These are phyloP conservation scores for Crossocerus cetratus DNA, from an alignment of 2,888 invertebrate species.

Conservation along the genomic window DNA sequence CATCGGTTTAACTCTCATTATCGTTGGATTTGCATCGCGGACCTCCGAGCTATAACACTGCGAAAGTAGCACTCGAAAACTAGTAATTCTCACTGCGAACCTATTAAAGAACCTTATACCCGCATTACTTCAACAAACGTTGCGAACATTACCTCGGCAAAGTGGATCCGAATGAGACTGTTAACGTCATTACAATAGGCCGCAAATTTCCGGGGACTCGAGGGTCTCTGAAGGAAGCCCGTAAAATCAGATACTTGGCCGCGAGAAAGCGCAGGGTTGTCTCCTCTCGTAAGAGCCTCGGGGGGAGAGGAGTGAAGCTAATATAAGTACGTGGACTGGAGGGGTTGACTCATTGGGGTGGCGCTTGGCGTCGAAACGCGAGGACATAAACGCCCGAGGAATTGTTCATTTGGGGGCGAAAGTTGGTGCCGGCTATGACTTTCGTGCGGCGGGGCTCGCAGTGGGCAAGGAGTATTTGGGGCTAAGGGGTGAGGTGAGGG, in stretches of 20 bases:
- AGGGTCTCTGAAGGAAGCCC: neutral
- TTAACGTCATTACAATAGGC: neutral
- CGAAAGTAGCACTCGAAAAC: too few relatives aligned
- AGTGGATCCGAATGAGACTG: neutral
- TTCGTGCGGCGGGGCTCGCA: neutral
- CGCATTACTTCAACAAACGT: too few relatives aligned
- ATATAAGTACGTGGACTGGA: conserved; percentile 11
- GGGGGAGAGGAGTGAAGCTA: too few relatives aligned
- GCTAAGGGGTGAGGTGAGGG: conserved; percentile 1
- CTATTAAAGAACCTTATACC: too few relatives aligned
- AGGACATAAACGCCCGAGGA: neutral
- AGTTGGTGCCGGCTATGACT: neutral
- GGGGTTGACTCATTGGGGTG: neutral
- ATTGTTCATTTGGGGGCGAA: conserved; percentile 31
- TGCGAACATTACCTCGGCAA: neutral
- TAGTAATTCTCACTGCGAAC: too few relatives aligned
- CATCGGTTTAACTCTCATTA: too few relatives aligned
- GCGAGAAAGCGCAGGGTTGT: neutral
- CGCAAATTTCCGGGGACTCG: neutral
- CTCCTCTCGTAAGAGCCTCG: neutral
- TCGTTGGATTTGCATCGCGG: too few relatives aligned
- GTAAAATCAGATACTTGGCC: neutral
- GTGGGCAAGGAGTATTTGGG: neutral
- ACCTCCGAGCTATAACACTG: too few relatives aligned
- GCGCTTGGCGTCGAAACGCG: neutral